These are phyloP conservation scores for Prenolepis imparis DNA, from an alignment of 2,888 invertebrate genomes.

Conservation along the genomic window DNA sequence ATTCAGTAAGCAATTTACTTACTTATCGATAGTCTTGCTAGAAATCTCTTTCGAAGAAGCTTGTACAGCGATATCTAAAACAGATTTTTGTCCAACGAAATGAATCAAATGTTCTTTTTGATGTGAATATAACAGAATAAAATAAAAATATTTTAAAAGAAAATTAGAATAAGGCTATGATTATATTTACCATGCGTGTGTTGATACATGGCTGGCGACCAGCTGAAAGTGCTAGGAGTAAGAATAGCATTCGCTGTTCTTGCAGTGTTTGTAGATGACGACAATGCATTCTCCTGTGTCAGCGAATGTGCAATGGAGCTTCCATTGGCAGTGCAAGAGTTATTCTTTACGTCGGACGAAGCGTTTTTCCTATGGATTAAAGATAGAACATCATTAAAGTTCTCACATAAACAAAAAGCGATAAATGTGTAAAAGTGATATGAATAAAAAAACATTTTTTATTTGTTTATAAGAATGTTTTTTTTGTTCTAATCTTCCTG, in stretches of 20 bases:
- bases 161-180: neutral
- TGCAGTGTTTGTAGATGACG: slow-evolving; percentile 68
- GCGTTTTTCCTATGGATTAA: slow-evolving; percentile 74
- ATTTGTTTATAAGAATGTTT: neutral
- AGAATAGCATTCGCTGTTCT: slow-evolving; percentile 73
- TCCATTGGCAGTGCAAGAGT: slow-evolving; percentile 64
- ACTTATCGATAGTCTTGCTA: slow-evolving; percentile 78
- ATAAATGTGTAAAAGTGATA: neutral
- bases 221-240: slow-evolving; percentile 81
- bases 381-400: neutral
- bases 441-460: neutral
- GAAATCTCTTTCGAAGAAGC: slow-evolving; percentile 71
- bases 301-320: slow-evolving; percentile 71
- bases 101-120: neutral
- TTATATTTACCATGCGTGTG: slow-evolving; percentile 80
- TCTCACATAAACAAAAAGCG: slow-evolving; percentile 3
- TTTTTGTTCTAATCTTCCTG: slow-evolving; percentile 22
- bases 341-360: slow-evolving; percentile 68
- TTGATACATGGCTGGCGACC: slow-evolving; percentile 83
- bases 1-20: slow-evolving; percentile 65
- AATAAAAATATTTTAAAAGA: neutral
- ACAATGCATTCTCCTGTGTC: slow-evolving; percentile 72
- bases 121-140: neutral
- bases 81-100: slow-evolving; percentile 77
- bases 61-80: slow-evolving; percentile 70